phyloP scores from a whole-genome alignment of 2,797 vertebrate genomes.

The Echeneis naucrates region DNA sequence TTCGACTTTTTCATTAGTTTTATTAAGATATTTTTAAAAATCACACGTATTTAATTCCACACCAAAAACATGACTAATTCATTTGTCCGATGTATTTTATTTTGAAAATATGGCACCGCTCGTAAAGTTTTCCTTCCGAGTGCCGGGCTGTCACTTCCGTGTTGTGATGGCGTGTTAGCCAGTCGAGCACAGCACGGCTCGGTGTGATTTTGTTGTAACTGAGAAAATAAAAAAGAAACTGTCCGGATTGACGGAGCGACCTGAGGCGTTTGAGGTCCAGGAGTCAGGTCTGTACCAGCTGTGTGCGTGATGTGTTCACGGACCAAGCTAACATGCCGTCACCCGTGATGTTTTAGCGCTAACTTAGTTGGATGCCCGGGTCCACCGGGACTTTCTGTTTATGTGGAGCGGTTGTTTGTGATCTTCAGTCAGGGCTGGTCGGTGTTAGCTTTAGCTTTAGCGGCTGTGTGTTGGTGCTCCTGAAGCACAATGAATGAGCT shows the following conservation, averaged over 20 bases:
- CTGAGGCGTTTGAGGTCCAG: background rate
- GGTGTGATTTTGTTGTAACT: background rate
- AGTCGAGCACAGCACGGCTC: background rate
- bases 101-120: background rate
- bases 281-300: constrained; percentile 38
- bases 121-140: constrained; percentile 42
- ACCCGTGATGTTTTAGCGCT: constrained; percentile 15
- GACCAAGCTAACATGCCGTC: constrained; percentile 14
- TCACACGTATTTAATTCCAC: too few species aligned
- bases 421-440: too few species aligned
- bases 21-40: too few species aligned
- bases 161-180: constrained; percentile 41
- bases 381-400: fast-evolving
- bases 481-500: background rate
- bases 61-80: too few species aligned
- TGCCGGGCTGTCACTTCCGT: constrained; percentile 33
- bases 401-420: background rate
- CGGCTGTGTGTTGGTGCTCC: constrained; percentile 2
- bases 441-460: background rate
- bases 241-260: too few species aligned
- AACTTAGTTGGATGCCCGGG: background rate
- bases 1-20: too few species aligned
- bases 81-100: background rate
- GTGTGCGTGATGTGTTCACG: background rate
- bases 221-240: background rate